A percentile compares a stretch with the other conserved stretches of the same genome.
phyloP scores from a whole-genome alignment of 2,113 vertebrate genomes.

The sheep (Ovis aries) region ARS-UI_Ramb_v3.0 NC_056057.1:104968501-104969000 shows the following conservation, averaged over 20 bases:
- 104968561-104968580: neutral
- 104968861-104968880: neutral
- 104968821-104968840: neutral
- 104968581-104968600: neutral
- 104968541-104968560: neutral
- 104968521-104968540: neutral
- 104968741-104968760: neutral
- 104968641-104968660: neutral
- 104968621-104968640: neutral
- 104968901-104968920: slow-evolving; percentile 94
- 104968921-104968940: slow-evolving; percentile 94
- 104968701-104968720: neutral
- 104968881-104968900: slow-evolving; percentile 91
- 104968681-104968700: neutral
- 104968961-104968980: slow-evolving; percentile 88
- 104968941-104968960: slow-evolving; percentile 95
- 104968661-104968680: neutral
- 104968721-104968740: neutral
- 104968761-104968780: neutral
- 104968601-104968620: neutral
- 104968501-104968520: neutral
- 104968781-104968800: neutral
- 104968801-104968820: neutral
- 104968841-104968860: neutral
- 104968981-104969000: slow-evolving; percentile 87